Evolutionary conservation across 2,113 vertebrate genomes (phyloP), one percentile per base, ranked within the genome.

Genomic region (Cyanoliseus patagonus): DNA sequence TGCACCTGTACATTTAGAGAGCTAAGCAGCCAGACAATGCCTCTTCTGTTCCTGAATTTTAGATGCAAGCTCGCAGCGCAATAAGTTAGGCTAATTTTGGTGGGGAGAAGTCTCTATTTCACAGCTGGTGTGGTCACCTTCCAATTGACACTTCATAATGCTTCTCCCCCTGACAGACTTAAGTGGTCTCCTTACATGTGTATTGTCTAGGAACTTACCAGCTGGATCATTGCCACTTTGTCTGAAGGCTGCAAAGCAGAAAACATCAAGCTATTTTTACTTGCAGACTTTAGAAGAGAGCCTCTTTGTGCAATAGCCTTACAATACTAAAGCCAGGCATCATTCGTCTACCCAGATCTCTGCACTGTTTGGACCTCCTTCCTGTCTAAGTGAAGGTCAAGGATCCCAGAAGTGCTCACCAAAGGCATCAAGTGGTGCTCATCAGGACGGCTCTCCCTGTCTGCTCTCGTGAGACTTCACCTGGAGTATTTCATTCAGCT

Each of bases 61-160:
- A 63, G 51, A n/a, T 78, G 16, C 7, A 42, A 63, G 22, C 27
- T 62, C 10, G 13, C 15, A 16, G 24, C 11, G n/a, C 28, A 37
- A 2, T 0, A 3, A 67, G 15, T 52, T 51, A 78, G 22, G 4
- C 9, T 67, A 13, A 63, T 52, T 19, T 28, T 2, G 1, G 4
- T 15, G 39, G 25, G 9, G 8, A 24, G 18, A 57, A 86, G 55
- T 77, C 41, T 62, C 42, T 35, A 0, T 74, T 61, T 86, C 73
- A 24, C 46, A 84, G 46, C 44, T 78, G 53, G 2, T 41, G 49
- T 62, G 69, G 59, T 87, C 84, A 84, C 31, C 37, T 82, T 84
- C 41, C 51, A 75, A 22, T 1, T 24, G 49, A 77, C 14, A 20
- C 39, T 42, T 86, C 14, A 13, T 4, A 47, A 18, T 4, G 12